Evolutionary conservation across 2,113 vertebrate genomes (phyloP), one percentile per base, ranked within the genome.

Genomic region (Embiotoca jacksoni): DNA sequence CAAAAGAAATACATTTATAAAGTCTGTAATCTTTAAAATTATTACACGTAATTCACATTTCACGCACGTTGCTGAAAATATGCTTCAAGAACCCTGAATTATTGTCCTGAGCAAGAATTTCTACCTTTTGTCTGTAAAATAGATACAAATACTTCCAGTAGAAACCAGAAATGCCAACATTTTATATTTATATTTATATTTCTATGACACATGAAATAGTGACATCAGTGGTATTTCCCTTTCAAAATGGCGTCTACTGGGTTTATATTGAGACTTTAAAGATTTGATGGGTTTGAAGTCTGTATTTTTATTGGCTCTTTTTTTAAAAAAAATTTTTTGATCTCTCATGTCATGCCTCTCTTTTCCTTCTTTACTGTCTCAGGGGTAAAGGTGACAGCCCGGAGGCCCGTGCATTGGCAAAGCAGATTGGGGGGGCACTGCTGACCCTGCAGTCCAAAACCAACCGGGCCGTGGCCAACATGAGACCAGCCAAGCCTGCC

Each of bases 341-440:
- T 30, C 5, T 0, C 11, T 65, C 0, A n/a, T 36, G 35, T 66
- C 15, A 13, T 78, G 32, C 60, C 35, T 68, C 11, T 64, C 11
- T 58, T 11, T 44, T 3, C 13, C 4, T 63, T n/a, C 58, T 14
- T 79, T 52, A 2, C 39, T 60, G 15, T 68, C 35, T 50, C 83
- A 99, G 98, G 77, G 98, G 98, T 78, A 99, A 98, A 94, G 98
- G 98, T 47, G 96, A 99, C 86, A 97, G 94, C 59, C 98, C 97
- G 0, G 98, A 99, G 90, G 97, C 97, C 6, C 95, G 98, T 77
- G 95, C 95, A 0, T 82, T 99, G 82, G 97, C 97, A 37, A 99
- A 99, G 86, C 97, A 99, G 90, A 97, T 99, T 47, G 96, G 96
- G 0, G 96, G 96, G 0, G 96, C 97, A 0, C 92, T 99, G 73